Evolutionary conservation across 1,140 invertebrate species (phyloP).

Genomic region (Nymphalis io): DNA sequence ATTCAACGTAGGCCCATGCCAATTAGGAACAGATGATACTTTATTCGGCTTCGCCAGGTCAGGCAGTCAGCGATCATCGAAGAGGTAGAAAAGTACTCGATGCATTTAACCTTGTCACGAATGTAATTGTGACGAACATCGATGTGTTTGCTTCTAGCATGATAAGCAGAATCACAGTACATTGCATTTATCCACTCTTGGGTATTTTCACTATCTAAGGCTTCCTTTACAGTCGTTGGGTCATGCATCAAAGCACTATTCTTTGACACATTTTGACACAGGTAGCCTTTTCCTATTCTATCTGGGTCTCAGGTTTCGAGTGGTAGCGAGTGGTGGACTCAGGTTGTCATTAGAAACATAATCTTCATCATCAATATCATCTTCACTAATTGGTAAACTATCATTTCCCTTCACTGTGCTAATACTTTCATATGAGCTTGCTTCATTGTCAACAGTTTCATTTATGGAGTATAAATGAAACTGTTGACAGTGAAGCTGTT

Average conservation of each 20-base stretch:
- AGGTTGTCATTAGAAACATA: conserved; percentile 22
- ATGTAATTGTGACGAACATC: too few species aligned
- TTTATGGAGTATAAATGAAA: too few species aligned
- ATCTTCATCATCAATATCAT: conserved; percentile 16
- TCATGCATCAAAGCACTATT: conserved; percentile 20
- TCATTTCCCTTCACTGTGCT: conserved; percentile 22
- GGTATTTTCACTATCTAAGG: conserved; percentile 32
- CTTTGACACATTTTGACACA: conserved; percentile 21
- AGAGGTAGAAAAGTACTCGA: too few species aligned
- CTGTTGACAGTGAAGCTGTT: too few species aligned
- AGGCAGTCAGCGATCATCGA: too few species aligned
- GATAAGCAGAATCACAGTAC: too few species aligned
- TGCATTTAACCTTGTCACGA: too few species aligned
- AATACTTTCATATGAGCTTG: conserved; percentile 28
- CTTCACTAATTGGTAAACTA: not conserved
- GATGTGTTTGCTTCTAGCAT: too few species aligned
- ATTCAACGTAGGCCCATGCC: too few species aligned
- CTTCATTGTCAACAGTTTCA: conserved; percentile 19
- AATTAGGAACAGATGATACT: too few species aligned
- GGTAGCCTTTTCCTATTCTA: conserved; percentile 29
- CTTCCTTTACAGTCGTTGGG: conserved; percentile 35
- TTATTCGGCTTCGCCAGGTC: too few species aligned
- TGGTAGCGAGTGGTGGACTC: too few species aligned
- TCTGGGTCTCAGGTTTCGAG: conserved; percentile 34
- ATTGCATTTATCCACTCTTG: conserved; percentile 22